Evolutionary conservation across 2,888 invertebrate genomes (phyloP).

Genomic region (Thysanoteuthis rhombus): DNA sequence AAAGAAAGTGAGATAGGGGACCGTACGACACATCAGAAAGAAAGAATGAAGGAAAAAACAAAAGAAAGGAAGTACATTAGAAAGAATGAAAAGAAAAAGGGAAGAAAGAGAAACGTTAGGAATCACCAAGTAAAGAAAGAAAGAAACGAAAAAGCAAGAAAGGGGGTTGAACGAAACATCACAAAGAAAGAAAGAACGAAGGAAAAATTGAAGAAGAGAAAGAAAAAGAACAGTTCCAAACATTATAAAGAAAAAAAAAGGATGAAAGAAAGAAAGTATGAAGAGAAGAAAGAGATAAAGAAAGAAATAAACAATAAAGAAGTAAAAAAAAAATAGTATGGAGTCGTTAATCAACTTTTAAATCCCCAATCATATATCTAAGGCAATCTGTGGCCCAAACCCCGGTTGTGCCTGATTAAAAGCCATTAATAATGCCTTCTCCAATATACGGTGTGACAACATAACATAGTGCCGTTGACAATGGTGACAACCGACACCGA

Average conservation of each 20-base stretch:
- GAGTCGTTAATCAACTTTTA: neutral
- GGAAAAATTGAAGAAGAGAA: too few species aligned
- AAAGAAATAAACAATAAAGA: neutral
- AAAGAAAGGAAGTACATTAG: neutral
- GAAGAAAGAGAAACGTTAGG: too few species aligned
- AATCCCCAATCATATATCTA: neutral
- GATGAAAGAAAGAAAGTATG: neutral
- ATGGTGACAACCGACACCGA: neutral
- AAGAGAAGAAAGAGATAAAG: neutral
- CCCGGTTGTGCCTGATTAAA: neutral
- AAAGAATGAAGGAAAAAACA: neutral
- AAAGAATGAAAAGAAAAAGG: neutral
- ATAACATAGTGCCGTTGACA: neutral
- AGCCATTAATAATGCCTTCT: neutral
- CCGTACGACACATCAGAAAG: too few species aligned
- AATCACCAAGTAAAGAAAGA: too few species aligned
- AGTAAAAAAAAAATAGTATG: neutral
- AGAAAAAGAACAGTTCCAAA: neutral
- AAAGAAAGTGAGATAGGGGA: too few species aligned
- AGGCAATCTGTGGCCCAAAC: neutral
- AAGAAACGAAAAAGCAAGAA: too few species aligned
- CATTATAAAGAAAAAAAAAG: neutral
- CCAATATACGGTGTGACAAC: neutral
- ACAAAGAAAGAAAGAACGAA: too few species aligned
- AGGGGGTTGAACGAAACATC: too few species aligned